Evolutionary conservation across 2,797 vertebrate genomes (phyloP).

Genomic region (Semaprochilodus insignis): DNA sequence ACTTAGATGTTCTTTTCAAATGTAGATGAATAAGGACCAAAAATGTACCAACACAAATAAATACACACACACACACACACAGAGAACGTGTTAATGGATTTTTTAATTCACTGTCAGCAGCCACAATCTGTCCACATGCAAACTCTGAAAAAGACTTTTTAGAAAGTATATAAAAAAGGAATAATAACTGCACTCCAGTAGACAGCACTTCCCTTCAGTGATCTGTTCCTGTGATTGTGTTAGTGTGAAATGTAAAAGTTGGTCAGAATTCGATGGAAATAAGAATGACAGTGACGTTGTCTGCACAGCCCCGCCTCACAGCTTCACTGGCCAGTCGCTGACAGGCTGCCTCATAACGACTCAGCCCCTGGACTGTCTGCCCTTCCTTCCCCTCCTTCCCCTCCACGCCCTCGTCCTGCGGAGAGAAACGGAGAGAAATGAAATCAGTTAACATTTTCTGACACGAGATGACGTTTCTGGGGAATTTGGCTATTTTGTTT

Average conservation of each 20-base stretch:
- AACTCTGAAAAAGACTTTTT: not conserved
- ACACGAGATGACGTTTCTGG: too few species aligned
- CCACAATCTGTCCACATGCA: not conserved
- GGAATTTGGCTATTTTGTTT: too few species aligned
- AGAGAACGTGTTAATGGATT: not conserved
- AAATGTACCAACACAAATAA: not conserved
- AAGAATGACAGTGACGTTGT: conserved; percentile 94
- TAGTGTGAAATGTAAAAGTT: not conserved
- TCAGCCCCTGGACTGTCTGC: conserved; percentile 71
- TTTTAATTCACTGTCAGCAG: not conserved
- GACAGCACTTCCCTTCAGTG: not conserved
- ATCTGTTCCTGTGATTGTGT: not conserved
- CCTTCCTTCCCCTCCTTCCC: conserved; percentile 73
- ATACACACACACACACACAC: not conserved
- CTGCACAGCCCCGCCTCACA: conserved; percentile 90
- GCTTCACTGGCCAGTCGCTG: conserved; percentile 91
- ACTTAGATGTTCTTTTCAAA: too few species aligned
- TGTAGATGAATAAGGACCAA: too few species aligned
- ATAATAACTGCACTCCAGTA: not conserved
- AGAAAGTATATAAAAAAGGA: not conserved
- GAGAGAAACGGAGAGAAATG: not conserved
- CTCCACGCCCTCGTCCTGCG: conserved; percentile 81
- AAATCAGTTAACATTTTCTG: not conserved
- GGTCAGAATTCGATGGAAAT: conserved; percentile 85
- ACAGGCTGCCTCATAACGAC: conserved; percentile 85